Conservation (phyloP, 2,888 invertebrate genomes). For the Strigamia maritima region DNA sequence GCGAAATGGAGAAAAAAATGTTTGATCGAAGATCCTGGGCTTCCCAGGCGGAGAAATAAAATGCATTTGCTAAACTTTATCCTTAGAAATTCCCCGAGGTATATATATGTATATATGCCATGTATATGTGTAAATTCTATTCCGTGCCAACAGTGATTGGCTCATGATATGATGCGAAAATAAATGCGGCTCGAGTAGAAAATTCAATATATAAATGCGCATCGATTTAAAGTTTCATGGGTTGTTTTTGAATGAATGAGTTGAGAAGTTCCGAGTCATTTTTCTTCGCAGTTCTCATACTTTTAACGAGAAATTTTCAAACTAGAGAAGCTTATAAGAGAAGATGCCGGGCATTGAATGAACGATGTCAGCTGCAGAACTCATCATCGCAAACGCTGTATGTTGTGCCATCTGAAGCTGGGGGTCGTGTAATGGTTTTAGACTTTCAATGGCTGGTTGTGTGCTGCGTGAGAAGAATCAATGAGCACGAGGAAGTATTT, state of each 20-base stretch:
- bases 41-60: neutral
- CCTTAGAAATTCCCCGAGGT: neutral
- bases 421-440: slow-evolving; percentile 12
- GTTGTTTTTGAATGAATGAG: neutral
- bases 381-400: neutral
- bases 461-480: slow-evolving; percentile 2
- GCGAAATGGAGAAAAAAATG: neutral
- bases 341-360: neutral
- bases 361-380: slow-evolving; percentile 21
- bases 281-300: neutral
- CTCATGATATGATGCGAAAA: neutral
- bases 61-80: neutral
- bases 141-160: neutral
- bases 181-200: neutral
- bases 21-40: slow-evolving; percentile 2
- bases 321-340: neutral
- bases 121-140: slow-evolving; percentile 3
- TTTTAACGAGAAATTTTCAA: neutral
- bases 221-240: slow-evolving; percentile 9
- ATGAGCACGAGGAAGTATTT: neutral
- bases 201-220: slow-evolving; percentile 2
- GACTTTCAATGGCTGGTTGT: slow-evolving; percentile 24
- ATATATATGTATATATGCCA: neutral
- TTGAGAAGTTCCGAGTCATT: neutral
- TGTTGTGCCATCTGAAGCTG: neutral